These are phyloP conservation scores for Eilema sororculum DNA, from an alignment of 2,888 invertebrate species.

Conservation along the genomic window DNA sequence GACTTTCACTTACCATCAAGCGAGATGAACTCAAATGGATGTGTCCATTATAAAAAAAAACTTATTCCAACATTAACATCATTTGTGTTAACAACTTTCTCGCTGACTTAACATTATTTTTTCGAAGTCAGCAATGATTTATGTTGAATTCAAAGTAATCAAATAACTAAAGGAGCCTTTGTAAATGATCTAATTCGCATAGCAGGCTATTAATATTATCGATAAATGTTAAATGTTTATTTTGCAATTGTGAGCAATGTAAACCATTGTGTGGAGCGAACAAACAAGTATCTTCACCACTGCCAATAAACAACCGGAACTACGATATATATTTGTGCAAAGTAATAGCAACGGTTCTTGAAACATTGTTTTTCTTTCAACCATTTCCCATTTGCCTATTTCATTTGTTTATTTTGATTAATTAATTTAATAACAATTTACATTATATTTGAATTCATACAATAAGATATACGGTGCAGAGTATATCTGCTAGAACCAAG, in stretches of 20 bases:
- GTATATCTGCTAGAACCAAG: too few species aligned
- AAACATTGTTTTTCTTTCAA: neutral
- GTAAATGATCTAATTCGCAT: neutral
- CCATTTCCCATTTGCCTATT: neutral
- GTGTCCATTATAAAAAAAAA: too few species aligned
- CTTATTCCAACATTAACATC: too few species aligned
- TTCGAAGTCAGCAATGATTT: neutral
- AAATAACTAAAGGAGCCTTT: too few species aligned
- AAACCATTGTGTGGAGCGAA: neutral
- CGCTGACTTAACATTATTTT: neutral
- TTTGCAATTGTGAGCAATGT: neutral
- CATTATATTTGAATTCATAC: too few species aligned
- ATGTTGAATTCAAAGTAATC: neutral
- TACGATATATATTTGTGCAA: neutral
- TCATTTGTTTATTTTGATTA: too few species aligned
- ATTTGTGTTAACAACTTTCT: neutral
- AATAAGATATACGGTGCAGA: too few species aligned
- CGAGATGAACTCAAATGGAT: too few species aligned
- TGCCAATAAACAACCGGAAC: neutral
- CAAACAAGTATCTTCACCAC: constrained; percentile 1
- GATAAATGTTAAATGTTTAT: constrained; percentile 4
- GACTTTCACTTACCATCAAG: too few species aligned
- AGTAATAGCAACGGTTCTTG: neutral
- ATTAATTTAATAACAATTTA: too few species aligned
- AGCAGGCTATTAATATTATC: neutral